Percentiles rank a stretch among this genome's conserved stretches.
Conservation (phyloP, 2,888 invertebrate genomes). For the Andrena flavipes region DNA sequence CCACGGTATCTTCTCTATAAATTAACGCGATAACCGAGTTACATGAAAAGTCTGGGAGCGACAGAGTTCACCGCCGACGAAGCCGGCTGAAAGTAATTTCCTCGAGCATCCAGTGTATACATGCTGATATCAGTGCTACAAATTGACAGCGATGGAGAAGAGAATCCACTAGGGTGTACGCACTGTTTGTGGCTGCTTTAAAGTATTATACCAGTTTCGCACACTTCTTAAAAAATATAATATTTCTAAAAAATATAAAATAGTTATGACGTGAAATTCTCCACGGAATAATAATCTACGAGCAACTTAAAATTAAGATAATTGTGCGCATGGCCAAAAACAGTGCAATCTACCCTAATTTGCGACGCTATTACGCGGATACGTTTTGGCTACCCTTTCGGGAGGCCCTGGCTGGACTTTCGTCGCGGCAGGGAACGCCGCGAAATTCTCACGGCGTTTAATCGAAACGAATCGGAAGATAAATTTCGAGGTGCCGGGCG, state of each 20-base stretch:
- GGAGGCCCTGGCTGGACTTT: neutral
- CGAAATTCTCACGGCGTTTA: slow-evolving; percentile 38
- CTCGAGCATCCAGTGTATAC: neutral
- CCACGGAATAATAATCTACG: too few relatives aligned
- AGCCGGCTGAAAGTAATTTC: too few relatives aligned
- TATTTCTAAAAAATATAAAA: too few relatives aligned
- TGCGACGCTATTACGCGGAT: neutral
- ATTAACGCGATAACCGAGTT: slow-evolving; percentile 11
- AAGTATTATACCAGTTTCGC: too few relatives aligned
- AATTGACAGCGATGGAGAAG: neutral
- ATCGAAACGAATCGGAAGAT: slow-evolving; percentile 55
- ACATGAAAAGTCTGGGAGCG: neutral
- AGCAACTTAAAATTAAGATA: too few relatives aligned
- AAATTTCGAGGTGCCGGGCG: slow-evolving; percentile 28
- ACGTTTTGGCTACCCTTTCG: neutral
- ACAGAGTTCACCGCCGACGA: too few relatives aligned
- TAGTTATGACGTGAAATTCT: too few relatives aligned
- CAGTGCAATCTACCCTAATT: too few relatives aligned
- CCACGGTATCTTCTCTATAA: slow-evolving; percentile 1
- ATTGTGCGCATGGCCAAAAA: too few relatives aligned
- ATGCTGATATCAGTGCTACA: too few relatives aligned
- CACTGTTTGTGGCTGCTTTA: too few relatives aligned
- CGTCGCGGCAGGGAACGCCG: neutral
- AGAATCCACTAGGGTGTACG: slow-evolving; percentile 1
- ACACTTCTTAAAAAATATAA: too few relatives aligned